A percentile compares a stretch with the other conserved stretches of the same genome.
These are phyloP conservation scores for Sebastes nivosus DNA, from an alignment of 2,797 vertebrate species.

Conservation along the genomic window DNA sequence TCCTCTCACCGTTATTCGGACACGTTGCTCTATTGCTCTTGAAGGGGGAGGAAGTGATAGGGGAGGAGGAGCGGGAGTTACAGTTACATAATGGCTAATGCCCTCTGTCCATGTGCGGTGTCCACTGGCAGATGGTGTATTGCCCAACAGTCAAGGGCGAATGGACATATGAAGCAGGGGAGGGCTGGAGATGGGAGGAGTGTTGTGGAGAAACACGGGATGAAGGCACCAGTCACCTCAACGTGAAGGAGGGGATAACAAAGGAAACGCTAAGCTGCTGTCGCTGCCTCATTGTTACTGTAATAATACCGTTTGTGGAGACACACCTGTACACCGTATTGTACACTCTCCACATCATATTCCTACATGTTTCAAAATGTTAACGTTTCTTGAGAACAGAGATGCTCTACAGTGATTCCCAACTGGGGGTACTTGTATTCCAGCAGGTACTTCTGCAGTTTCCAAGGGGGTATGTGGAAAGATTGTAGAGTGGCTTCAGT, in stretches of 20 bases:
- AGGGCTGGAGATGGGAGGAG: background rate
- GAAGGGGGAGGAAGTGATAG: constrained; percentile 14
- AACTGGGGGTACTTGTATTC: background rate
- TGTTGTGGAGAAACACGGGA: constrained; percentile 9
- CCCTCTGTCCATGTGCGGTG: constrained; percentile 46
- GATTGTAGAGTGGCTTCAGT: background rate
- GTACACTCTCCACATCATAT: background rate
- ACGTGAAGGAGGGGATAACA: background rate
- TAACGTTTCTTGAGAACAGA: background rate
- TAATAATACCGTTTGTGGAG: background rate
- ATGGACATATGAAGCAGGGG: constrained; percentile 25
- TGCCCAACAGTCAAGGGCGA: constrained; percentile 59
- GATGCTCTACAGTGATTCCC: background rate
- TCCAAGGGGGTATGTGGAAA: no score
- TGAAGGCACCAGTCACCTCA: constrained; percentile 18
- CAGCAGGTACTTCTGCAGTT: no score
- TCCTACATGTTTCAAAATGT: background rate
- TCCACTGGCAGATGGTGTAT: constrained; percentile 68
- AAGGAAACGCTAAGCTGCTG: background rate
- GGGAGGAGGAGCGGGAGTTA: constrained; percentile 14
- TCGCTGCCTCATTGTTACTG: background rate
- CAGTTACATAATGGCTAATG: constrained; percentile 72
- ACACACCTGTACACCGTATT: background rate
- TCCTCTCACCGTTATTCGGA: constrained; percentile 8
- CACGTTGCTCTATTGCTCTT: constrained; percentile 20